Percentiles rank a stretch among this genome's conserved stretches.
Conservation (phyloP, 2,797 vertebrate genomes). For the Diglossa cyanea region DNA sequence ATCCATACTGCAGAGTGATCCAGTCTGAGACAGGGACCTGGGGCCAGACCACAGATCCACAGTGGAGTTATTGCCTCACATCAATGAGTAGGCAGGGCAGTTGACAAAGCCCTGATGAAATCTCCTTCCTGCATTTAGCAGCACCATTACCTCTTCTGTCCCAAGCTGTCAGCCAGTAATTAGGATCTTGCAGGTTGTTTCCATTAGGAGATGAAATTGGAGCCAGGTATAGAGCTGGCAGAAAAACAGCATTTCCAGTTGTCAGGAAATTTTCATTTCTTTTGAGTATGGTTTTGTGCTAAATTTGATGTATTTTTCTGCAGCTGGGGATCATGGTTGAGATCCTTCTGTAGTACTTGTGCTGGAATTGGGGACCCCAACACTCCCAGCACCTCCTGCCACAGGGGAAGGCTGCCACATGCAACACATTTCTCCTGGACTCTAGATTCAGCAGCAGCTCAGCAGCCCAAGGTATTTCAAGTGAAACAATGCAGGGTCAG, state of each 20-base stretch:
- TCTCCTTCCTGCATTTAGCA: conserved; percentile 27
- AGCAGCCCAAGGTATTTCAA: not conserved
- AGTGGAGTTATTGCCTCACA: not conserved
- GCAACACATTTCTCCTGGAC: not conserved
- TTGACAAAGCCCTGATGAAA: conserved; percentile 35
- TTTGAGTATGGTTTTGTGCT: not conserved
- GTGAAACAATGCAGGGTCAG: not conserved
- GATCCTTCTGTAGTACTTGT: not conserved
- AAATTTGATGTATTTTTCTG: not conserved
- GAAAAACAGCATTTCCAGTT: conserved; percentile 32
- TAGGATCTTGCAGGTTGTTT: conserved; percentile 53
- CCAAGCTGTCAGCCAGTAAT: not conserved
- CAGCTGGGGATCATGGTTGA: not conserved
- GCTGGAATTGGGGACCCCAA: not conserved
- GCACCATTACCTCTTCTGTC: conserved; percentile 30
- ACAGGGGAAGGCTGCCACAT: not conserved
- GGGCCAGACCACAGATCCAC: not conserved
- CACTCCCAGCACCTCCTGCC: not conserved
- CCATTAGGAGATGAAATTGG: conserved; percentile 34
- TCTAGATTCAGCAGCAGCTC: not conserved
- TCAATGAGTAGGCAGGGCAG: not conserved
- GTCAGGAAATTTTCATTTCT: conserved; percentile 32
- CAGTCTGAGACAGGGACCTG: not conserved
- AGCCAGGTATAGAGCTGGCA: conserved; percentile 23
- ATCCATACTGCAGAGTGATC: not conserved